phyloP scores from a whole-genome alignment of 2,888 invertebrate species.

The Cryptus armator region DNA sequence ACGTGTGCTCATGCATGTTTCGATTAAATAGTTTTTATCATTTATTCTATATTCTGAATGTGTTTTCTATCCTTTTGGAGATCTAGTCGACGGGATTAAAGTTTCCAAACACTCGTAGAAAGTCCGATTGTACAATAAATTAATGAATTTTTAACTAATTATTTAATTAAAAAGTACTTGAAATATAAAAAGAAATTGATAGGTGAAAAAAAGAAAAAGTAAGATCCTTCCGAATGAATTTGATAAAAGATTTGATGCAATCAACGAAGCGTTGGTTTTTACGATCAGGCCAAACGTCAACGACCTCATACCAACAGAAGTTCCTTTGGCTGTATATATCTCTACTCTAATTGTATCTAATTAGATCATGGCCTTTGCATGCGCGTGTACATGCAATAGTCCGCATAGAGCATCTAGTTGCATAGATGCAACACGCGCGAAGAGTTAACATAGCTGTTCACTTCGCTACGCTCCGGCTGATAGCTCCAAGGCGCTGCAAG shows the following conservation, averaged over 20 bases:
- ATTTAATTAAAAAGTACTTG: too few species aligned
- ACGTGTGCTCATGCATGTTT: neutral
- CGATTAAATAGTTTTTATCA: too few species aligned
- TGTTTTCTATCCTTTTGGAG: too few species aligned
- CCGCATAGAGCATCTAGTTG: neutral
- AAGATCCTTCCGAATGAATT: too few species aligned
- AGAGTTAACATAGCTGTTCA: constrained; percentile 46
- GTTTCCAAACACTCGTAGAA: too few species aligned
- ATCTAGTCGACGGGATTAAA: too few species aligned
- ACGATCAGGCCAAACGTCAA: constrained; percentile 41
- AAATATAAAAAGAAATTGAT: neutral
- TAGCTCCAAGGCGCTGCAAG: neutral
- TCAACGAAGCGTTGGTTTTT: constrained; percentile 4
- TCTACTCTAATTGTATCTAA: constrained; percentile 63
- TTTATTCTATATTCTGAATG: too few species aligned
- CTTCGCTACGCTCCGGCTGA: constrained; percentile 33
- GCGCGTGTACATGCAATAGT: constrained; percentile 18
- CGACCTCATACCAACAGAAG: constrained; percentile 39
- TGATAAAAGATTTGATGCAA: too few species aligned
- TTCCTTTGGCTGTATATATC: constrained; percentile 13
- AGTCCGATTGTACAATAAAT: too few species aligned
- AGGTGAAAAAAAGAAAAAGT: constrained; percentile 6
- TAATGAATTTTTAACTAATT: too few species aligned
- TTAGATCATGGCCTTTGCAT: constrained; percentile 59
- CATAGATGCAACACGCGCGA: constrained; percentile 52